Percentiles rank a stretch among this genome's conserved stretches.
These are phyloP conservation scores for Hyalella azteca DNA, from an alignment of 2,888 invertebrate species.

Conservation along the genomic window DNA sequence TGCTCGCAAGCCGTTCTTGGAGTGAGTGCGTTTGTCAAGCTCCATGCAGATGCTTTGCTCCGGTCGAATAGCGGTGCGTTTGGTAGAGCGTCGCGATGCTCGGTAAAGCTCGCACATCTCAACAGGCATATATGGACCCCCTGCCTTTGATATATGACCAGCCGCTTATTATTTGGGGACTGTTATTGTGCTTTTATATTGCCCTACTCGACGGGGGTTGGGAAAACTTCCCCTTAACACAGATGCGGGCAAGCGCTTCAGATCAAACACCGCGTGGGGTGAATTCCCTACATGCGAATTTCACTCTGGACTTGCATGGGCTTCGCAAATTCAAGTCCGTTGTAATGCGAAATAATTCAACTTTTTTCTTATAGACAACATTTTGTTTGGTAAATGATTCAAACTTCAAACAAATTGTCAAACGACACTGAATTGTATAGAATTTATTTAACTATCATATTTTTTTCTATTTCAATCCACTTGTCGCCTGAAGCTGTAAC, in stretches of 20 bases:
- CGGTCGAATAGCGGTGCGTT: no score
- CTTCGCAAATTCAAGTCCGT: not conserved
- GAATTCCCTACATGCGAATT: not conserved
- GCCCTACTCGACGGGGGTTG: slow-evolving; percentile 1
- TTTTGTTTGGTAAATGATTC: no score
- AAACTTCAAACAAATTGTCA: not conserved
- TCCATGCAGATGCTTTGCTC: no score
- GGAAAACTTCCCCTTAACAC: slow-evolving; percentile 5
- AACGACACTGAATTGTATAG: not conserved
- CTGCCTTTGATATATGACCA: slow-evolving; percentile 11
- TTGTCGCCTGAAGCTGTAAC: no score
- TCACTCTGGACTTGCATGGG: not conserved
- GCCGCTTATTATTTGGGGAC: slow-evolving; percentile 31
- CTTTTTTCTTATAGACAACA: no score
- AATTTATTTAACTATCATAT: not conserved
- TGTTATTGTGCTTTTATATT: slow-evolving; percentile 33
- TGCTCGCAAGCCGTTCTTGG: no score
- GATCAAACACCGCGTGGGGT: not conserved
- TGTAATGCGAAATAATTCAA: not conserved
- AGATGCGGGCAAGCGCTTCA: slow-evolving; percentile 27
- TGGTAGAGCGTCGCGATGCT: no score
- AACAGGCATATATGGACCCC: not conserved
- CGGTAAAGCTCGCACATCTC: not conserved
- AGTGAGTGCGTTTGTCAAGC: not conserved
- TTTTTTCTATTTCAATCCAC: no score